Percentiles rank a stretch among this genome's conserved stretches.
Evolutionary conservation across 1,140 invertebrate genomes (phyloP).

Genomic region (Pristionchus pacificus): DNA sequence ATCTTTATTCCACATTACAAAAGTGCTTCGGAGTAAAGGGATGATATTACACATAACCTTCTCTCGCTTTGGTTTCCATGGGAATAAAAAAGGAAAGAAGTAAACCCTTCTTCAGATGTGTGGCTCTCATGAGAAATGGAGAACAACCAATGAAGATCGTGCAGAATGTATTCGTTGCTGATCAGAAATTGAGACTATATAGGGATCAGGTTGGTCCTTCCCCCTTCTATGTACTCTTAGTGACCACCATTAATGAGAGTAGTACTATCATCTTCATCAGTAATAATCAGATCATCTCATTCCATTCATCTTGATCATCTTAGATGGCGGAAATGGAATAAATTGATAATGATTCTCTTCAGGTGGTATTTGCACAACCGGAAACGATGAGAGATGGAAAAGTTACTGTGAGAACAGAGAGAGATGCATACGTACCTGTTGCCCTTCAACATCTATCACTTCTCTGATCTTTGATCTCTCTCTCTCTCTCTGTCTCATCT

Average conservation of each 20-base stretch:
- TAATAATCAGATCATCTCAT: conserved; percentile 22
- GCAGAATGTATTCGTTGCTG: conserved; percentile 45
- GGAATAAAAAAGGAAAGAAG: neutral
- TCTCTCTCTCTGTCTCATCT: conserved; percentile 10
- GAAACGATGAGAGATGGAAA: conserved; percentile 42
- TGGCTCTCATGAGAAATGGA: conserved; percentile 42
- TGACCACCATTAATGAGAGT: conserved; percentile 12
- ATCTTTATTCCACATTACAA: no score
- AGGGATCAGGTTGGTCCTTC: conserved; percentile 37
- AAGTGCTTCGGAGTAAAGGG: no score
- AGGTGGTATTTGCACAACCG: conserved; percentile 44
- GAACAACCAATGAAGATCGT: conserved; percentile 53
- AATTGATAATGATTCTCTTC: no score
- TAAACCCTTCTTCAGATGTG: conserved; percentile 36
- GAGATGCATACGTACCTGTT: conserved; percentile 37
- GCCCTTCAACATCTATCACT: conserved; percentile 38
- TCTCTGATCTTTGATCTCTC: conserved; percentile 22
- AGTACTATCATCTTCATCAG: neutral
- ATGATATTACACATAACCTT: no score
- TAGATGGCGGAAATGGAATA: no score
- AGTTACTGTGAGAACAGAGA: conserved; percentile 42
- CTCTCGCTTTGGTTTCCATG: no score
- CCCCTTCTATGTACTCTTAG: neutral
- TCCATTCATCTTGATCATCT: conserved; percentile 30
- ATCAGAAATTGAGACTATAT: conserved; percentile 36